Percentiles rank a stretch among this genome's conserved stretches.
These are phyloP conservation scores for Epistrophe eligans DNA, from an alignment of 2,888 invertebrate genomes.

Conservation along the genomic window DNA sequence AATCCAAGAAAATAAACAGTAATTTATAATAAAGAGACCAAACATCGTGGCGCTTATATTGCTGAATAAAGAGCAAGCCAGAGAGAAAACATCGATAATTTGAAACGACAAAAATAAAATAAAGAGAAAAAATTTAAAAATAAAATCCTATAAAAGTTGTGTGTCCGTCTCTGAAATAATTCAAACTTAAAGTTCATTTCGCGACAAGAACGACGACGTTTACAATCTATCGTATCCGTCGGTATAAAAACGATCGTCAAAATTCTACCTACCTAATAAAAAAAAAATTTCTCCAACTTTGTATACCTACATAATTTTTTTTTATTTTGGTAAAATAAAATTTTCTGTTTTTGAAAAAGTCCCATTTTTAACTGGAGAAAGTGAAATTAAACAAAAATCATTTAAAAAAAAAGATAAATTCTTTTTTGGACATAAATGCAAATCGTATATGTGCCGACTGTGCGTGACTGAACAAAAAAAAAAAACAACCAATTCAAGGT, in stretches of 20 bases:
- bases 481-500: background rate
- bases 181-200: constrained; percentile 58
- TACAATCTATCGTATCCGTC: constrained; percentile 52
- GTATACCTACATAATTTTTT: background rate
- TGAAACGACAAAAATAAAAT: constrained; percentile 17
- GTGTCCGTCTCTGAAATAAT: constrained; percentile 29
- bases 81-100: background rate
- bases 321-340: background rate
- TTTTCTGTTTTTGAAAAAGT: background rate
- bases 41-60: background rate
- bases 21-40: background rate
- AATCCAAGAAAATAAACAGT: constrained; percentile 6
- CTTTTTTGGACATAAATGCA: background rate
- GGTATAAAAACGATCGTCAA: constrained; percentile 69
- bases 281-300: constrained; percentile 26
- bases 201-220: constrained; percentile 57
- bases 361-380: constrained; percentile 14
- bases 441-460: constrained; percentile 37
- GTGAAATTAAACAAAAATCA: background rate
- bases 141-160: constrained; percentile 74
- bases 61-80: constrained; percentile 61
- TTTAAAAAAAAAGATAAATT: constrained; percentile 8
- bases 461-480: constrained; percentile 23
- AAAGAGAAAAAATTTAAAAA: constrained; percentile 69
- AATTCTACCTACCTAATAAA: constrained; percentile 17